Evolutionary conservation across 1,140 invertebrate species (phyloP).

Genomic region (Caligus rogercresseyi): DNA sequence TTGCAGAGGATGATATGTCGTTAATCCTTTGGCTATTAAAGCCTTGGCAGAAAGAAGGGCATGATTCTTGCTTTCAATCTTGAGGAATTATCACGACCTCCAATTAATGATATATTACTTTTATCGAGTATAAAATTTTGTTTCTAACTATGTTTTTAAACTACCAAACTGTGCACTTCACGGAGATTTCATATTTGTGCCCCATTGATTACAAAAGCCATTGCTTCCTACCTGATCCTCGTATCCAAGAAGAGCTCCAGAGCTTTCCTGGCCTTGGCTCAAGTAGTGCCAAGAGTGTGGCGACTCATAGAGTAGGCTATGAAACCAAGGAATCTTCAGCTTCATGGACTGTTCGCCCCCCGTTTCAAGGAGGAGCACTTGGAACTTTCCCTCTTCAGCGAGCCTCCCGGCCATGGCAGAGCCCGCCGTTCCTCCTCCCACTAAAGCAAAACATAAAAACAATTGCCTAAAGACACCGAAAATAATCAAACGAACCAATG

Average conservation of each 20-base stretch:
- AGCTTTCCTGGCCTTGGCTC: conserved; percentile 27
- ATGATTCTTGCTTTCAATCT: too few species aligned
- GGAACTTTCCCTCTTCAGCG: conserved; percentile 23
- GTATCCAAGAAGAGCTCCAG: conserved; percentile 25
- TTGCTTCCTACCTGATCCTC: conserved; percentile 23
- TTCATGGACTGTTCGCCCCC: conserved; percentile 22
- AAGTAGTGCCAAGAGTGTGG: conserved; percentile 27
- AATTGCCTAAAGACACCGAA: neutral
- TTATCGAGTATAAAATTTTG: too few species aligned
- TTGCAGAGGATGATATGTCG: too few species aligned
- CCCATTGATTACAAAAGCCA: too few species aligned
- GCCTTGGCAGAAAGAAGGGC: too few species aligned
- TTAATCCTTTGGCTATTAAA: too few species aligned
- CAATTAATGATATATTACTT: too few species aligned
- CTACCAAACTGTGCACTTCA: neutral
- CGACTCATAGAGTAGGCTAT: neutral
- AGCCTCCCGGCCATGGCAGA: conserved; percentile 26
- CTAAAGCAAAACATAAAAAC: conserved; percentile 12
- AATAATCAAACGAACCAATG: neutral
- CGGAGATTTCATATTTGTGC: too few species aligned
- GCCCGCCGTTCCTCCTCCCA: conserved; percentile 23
- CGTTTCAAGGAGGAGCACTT: conserved; percentile 27
- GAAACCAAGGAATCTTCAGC: conserved; percentile 13
- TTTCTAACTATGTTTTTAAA: too few species aligned
- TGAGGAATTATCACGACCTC: too few species aligned